A percentile compares a stretch with the other conserved stretches of the same genome.
Conservation (phyloP, 1,140 invertebrate genomes). For the Zaprionus africanus region DNA sequence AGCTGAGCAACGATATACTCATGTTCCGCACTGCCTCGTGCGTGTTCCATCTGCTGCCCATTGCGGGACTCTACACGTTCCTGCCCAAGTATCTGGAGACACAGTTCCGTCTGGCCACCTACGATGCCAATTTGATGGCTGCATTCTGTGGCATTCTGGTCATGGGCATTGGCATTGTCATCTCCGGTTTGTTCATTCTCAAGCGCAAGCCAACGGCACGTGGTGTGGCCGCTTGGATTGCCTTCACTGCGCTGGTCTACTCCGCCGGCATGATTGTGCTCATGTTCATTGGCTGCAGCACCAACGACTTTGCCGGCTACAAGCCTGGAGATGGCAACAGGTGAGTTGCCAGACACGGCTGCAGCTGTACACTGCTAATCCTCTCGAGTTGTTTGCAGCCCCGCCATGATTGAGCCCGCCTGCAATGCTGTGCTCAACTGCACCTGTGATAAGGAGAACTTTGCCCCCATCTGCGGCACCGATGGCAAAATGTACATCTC, state of each 20-base stretch:
- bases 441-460: constrained; percentile 90
- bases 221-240: constrained; percentile 95
- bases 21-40: constrained; percentile 95
- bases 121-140: constrained; percentile 95
- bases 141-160: constrained; percentile 96
- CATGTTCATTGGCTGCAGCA: constrained; percentile 95
- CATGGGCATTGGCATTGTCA: constrained; percentile 95
- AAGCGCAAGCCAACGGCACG: constrained; percentile 92
- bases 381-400: constrained; percentile 29
- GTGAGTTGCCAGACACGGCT: constrained; percentile 41
- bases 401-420: constrained; percentile 85
- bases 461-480: constrained; percentile 92
- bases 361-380: too few relatives aligned
- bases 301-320: constrained; percentile 92
- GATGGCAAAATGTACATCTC: constrained; percentile 94
- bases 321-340: constrained; percentile 59
- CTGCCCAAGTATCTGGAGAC: constrained; percentile 97
- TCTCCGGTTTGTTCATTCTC: constrained; percentile 93
- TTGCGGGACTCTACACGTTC: constrained; percentile 96
- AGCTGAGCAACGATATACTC: constrained; percentile 95
- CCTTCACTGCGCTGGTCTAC: constrained; percentile 94
- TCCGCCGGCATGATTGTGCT: constrained; percentile 93
- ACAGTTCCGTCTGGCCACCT: constrained; percentile 94
- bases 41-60: constrained; percentile 95
- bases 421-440: constrained; percentile 88